Evolutionary conservation across 1,140 invertebrate genomes (phyloP).

Genomic region (Sitodiplosis mosellana): DNA sequence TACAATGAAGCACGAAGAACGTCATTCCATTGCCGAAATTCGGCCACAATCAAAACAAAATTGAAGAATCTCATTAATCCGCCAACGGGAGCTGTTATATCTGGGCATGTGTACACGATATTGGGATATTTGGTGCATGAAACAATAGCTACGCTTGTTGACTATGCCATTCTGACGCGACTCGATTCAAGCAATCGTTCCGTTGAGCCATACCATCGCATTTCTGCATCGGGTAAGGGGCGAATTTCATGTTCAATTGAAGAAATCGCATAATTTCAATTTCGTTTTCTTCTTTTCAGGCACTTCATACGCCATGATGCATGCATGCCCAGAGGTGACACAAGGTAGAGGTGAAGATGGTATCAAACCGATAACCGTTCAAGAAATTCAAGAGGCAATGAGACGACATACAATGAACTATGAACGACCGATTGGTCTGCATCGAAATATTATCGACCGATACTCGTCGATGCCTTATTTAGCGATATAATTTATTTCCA

Average conservation of each 20-base stretch:
- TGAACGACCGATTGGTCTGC: conserved; percentile 16
- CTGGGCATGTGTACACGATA: conserved; percentile 21
- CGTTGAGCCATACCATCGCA: conserved; percentile 21
- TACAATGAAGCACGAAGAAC: conserved; percentile 22
- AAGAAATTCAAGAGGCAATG: conserved; percentile 24
- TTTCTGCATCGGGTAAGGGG: conserved; percentile 12
- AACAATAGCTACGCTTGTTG: conserved; percentile 22
- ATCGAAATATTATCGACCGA: conserved; percentile 19
- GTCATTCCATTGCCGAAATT: conserved; percentile 21
- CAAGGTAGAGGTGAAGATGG: conserved; percentile 23
- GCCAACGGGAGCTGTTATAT: conserved; percentile 17
- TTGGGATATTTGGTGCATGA: conserved; percentile 22
- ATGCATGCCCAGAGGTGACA: conserved; percentile 22
- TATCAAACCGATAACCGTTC: conserved; percentile 20
- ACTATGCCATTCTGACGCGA: conserved; percentile 21
- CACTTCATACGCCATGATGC: conserved; percentile 20
- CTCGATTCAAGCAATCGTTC: conserved; percentile 18
- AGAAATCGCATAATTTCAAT: not conserved
- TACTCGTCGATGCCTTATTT: conserved; percentile 18
- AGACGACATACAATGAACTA: conserved; percentile 20
- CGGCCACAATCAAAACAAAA: conserved; percentile 23
- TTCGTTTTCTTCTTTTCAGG: conserved; percentile 5
- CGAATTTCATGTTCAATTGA: not conserved
- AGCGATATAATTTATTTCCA: conserved; percentile 19
- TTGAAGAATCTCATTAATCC: conserved; percentile 18